Conservation (phyloP, 64 coral and sea anemone genomes). For the Porites australiensis region DNA sequence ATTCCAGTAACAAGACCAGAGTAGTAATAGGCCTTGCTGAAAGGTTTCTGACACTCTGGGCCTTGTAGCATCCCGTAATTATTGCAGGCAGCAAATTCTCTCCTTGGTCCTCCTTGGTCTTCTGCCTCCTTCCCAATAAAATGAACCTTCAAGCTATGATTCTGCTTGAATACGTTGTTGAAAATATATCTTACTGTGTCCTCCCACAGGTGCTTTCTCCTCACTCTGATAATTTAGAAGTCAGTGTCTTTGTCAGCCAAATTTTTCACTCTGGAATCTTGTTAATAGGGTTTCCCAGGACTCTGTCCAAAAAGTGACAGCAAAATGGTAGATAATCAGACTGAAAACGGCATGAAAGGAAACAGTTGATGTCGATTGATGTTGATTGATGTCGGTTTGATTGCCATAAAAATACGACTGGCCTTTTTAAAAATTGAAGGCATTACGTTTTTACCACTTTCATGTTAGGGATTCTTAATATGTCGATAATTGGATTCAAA, state of each 20-base stretch:
- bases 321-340: too few relatives aligned
- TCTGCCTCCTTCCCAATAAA: slow-evolving; percentile 49
- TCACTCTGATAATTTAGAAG: slow-evolving; percentile 10
- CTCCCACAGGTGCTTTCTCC: slow-evolving; percentile 33
- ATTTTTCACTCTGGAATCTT: background rate
- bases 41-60: background rate
- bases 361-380: too few relatives aligned
- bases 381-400: too few relatives aligned
- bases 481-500: too few relatives aligned
- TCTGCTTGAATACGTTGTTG: background rate
- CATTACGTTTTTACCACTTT: too few relatives aligned
- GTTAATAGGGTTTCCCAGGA: background rate
- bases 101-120: slow-evolving; percentile 25
- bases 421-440: too few relatives aligned
- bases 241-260: background rate
- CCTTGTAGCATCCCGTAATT: background rate
- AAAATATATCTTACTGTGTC: slow-evolving; percentile 28
- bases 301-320: background rate
- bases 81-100: background rate
- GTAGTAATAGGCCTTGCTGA: background rate
- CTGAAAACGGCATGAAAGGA: too few relatives aligned
- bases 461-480: too few relatives aligned
- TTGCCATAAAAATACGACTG: too few relatives aligned
- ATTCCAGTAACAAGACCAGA: background rate
- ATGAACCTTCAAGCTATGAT: slow-evolving; percentile 10